Evolutionary conservation across 2,797 vertebrate species (phyloP).

Genomic region (Semaprochilodus insignis): DNA sequence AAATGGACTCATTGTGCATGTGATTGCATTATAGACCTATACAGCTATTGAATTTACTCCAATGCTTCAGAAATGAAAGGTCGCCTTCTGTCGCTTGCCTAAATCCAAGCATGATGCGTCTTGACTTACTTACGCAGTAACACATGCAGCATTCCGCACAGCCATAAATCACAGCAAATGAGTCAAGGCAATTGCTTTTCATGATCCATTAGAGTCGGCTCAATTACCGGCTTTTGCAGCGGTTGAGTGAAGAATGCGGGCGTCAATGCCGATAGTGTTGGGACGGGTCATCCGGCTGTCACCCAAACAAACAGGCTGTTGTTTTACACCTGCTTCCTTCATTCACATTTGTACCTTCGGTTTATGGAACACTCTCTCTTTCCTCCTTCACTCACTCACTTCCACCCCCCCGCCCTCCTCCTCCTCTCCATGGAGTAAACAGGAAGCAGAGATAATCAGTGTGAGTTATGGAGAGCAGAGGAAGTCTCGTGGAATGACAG

Average conservation of each 20-base stretch:
- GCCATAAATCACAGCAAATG: neutral
- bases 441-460: conserved; percentile 44
- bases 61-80: neutral
- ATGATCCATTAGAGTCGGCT: neutral
- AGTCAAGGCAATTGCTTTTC: neutral
- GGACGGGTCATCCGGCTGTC: conserved; percentile 17
- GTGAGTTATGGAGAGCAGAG: conserved; percentile 33
- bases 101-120: neutral
- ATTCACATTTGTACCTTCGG: neutral
- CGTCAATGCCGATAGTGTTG: neutral
- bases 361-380: neutral
- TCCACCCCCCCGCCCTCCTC: neutral
- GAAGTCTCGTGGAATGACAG: conserved; percentile 39
- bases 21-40: neutral
- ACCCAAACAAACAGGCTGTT: conserved; percentile 16
- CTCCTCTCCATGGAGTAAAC: conserved; percentile 45
- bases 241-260: neutral
- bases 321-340: neutral
- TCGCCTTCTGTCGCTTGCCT: neutral
- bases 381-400: conserved; percentile 1
- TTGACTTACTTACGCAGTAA: neutral
- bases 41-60: neutral
- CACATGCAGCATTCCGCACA: neutral
- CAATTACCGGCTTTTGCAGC: neutral
- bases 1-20: neutral